Percentiles rank a stretch among this genome's conserved stretches.
phyloP scores from a whole-genome alignment of 2,888 invertebrate species.

The Amphimallon solstitiale region DNA sequence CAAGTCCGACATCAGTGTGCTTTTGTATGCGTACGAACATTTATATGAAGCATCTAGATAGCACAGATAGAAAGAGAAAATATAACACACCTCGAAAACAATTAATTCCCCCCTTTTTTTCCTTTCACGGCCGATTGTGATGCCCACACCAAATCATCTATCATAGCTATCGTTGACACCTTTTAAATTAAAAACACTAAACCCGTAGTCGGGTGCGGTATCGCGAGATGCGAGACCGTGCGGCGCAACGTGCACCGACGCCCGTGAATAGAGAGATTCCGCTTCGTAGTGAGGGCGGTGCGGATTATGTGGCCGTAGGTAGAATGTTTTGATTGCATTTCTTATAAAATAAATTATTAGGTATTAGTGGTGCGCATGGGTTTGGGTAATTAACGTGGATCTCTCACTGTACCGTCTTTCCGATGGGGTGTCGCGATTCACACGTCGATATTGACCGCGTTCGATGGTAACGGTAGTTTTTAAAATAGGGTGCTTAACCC shows the following conservation, averaged over 20 bases:
- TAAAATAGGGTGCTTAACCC: too few relatives aligned
- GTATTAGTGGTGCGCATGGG: constrained; percentile 45
- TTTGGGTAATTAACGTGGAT: constrained; percentile 47
- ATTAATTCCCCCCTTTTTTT: constrained; percentile 63
- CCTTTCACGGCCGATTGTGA: constrained; percentile 58
- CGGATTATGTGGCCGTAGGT: constrained; percentile 40
- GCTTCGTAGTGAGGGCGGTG: constrained; percentile 6
- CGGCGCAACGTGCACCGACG: constrained; percentile 23
- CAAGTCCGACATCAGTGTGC: background rate
- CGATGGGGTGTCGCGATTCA: constrained; percentile 47
- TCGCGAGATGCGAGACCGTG: constrained; percentile 31
- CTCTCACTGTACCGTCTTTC: too few relatives aligned
- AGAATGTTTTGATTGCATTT: constrained; percentile 47
- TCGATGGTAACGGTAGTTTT: too few relatives aligned
- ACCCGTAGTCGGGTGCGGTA: constrained; percentile 48
- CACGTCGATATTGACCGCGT: constrained; percentile 23
- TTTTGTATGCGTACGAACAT: too few relatives aligned
- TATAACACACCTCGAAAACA: constrained; percentile 63
- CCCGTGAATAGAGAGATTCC: background rate
- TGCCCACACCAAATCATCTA: constrained; percentile 64
- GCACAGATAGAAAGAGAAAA: constrained; percentile 45
- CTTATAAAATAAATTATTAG: constrained; percentile 44
- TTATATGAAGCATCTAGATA: background rate
- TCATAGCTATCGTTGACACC: constrained; percentile 65
- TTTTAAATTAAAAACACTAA: constrained; percentile 65